These are phyloP conservation scores for Pseudorectes ferrugineus DNA, from an alignment of 2,113 vertebrate species.

Conservation along the genomic window DNA sequence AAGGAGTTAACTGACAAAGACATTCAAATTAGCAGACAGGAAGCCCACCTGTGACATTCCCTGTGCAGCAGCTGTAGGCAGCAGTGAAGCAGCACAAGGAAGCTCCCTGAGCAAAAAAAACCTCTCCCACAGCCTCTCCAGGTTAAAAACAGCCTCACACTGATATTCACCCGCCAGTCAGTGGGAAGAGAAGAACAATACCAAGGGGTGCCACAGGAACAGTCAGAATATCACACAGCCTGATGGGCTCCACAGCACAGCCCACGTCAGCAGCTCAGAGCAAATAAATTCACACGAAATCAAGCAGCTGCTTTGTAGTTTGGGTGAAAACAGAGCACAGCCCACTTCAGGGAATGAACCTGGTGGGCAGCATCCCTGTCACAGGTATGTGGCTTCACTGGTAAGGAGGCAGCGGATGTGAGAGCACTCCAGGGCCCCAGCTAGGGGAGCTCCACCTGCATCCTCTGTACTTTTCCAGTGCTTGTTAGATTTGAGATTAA, in stretches of 20 bases:
- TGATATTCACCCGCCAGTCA: neutral
- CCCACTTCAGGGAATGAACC: neutral
- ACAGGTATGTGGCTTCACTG: neutral
- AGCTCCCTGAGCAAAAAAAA: neutral
- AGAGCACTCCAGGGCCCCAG: neutral
- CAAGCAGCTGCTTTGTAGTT: neutral
- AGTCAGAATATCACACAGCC: neutral
- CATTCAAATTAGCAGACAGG: neutral
- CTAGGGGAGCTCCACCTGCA: neutral
- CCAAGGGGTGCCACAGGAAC: neutral
- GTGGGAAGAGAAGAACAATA: neutral
- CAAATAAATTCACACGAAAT: neutral
- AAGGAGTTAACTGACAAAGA: neutral
- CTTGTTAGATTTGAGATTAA: neutral
- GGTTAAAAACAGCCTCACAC: neutral
- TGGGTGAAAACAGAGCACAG: neutral
- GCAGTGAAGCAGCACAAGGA: neutral
- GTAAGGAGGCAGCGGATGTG: neutral
- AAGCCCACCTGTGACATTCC: neutral
- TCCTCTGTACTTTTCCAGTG: no score
- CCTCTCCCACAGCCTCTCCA: neutral
- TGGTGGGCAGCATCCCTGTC: neutral
- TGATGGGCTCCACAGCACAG: neutral
- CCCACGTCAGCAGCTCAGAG: neutral
- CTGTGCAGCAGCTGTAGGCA: neutral